phyloP scores from a whole-genome alignment of 2,888 invertebrate species.

The Spodoptera picta region DNA sequence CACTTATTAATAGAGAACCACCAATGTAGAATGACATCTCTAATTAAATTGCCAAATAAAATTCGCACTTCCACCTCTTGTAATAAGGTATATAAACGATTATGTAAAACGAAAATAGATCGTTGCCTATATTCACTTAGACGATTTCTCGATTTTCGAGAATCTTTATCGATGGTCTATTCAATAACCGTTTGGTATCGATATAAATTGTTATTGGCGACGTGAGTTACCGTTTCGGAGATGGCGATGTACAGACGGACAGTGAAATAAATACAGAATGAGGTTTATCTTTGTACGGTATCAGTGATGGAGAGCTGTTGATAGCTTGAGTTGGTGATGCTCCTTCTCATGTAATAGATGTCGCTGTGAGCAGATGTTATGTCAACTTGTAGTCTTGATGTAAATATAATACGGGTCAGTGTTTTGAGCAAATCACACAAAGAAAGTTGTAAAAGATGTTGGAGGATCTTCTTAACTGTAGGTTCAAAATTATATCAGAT shows the following conservation, averaged over 20 bases:
- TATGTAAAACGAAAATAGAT: conserved; percentile 45
- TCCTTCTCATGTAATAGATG: conserved; percentile 61
- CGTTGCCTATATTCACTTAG: conserved; percentile 57
- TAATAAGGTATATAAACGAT: conserved; percentile 37
- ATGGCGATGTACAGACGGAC: conserved; percentile 81
- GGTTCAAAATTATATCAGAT: too few relatives aligned
- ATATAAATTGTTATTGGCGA: conserved; percentile 84
- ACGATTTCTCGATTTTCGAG: conserved; percentile 67
- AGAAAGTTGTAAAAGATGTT: too few relatives aligned
- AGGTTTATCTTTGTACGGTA: conserved; percentile 78
- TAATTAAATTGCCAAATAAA: conserved; percentile 24
- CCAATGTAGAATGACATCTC: conserved; percentile 44
- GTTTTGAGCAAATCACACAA: too few relatives aligned
- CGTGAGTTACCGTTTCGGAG: conserved; percentile 83
- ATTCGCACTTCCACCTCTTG: conserved; percentile 19
- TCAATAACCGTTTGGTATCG: conserved; percentile 83
- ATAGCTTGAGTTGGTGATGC: conserved; percentile 73
- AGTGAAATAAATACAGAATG: conserved; percentile 81
- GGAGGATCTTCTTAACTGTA: too few relatives aligned
- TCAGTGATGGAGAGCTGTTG: conserved; percentile 75
- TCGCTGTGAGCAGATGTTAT: conserved; percentile 41
- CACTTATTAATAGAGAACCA: conserved; percentile 64
- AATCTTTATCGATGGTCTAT: conserved; percentile 78
- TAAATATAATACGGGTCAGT: conserved; percentile 21
- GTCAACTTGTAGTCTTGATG: conserved; percentile 24